phyloP scores from a whole-genome alignment of 23 tunicate genomes.

The Ascidia mentula region DNA sequence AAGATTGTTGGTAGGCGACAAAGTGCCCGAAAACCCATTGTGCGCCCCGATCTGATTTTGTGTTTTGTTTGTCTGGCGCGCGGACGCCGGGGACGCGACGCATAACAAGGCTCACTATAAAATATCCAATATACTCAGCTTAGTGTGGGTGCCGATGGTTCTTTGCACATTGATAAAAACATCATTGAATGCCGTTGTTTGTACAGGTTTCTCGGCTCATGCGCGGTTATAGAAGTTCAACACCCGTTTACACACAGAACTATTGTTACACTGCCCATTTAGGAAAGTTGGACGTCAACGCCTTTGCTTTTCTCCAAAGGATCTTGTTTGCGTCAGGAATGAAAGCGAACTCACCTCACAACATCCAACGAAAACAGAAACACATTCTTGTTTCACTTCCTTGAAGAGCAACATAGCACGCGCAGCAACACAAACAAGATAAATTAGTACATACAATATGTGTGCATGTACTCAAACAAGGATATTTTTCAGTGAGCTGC shows the following conservation, averaged over 20 bases:
- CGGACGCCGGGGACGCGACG: neutral
- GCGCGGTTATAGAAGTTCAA: neutral
- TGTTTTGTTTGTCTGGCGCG: conserved; percentile 9
- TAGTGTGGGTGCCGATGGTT: neutral
- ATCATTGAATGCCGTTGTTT: neutral
- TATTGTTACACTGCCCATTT: too few species aligned
- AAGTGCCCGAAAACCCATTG: conserved; percentile 1
- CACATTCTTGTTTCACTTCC: too few species aligned
- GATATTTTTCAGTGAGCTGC: too few species aligned
- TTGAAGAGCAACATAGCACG: too few species aligned
- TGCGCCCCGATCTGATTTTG: neutral
- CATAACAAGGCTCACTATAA: neutral
- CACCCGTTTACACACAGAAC: neutral
- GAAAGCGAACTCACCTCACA: too few species aligned
- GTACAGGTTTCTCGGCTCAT: neutral
- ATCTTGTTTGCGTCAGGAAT: too few species aligned
- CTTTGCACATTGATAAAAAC: neutral
- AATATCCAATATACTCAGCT: neutral
- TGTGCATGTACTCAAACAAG: too few species aligned
- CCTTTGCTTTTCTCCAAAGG: too few species aligned
- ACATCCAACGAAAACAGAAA: too few species aligned
- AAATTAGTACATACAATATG: too few species aligned
- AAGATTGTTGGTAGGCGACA: conserved; percentile 10
- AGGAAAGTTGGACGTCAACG: too few species aligned
- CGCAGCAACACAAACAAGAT: too few species aligned